A percentile compares a stretch with the other conserved stretches of the same genome.
Conservation (phyloP, 2,113 vertebrate genomes). For the Phalacrocorax brasilianus region DNA sequence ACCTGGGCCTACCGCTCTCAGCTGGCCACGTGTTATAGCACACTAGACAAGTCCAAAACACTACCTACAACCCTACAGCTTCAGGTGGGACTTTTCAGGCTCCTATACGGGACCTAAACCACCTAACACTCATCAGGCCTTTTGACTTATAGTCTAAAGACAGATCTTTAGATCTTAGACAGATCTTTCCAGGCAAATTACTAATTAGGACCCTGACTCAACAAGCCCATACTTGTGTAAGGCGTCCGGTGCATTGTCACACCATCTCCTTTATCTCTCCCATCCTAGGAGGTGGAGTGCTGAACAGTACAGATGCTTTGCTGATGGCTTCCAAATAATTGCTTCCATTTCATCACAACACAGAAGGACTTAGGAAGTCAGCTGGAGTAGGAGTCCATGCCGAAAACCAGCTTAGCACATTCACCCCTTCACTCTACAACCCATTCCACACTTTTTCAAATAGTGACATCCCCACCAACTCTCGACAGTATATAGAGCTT, state of each 20-base stretch:
- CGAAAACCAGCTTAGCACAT: background rate
- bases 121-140: background rate
- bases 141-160: background rate
- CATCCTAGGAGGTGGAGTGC: background rate
- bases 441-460: background rate
- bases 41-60: background rate
- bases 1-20: background rate
- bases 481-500: background rate
- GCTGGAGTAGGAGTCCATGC: too few relatives aligned
- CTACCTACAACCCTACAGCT: background rate
- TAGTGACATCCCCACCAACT: background rate
- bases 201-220: background rate
- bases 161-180: background rate
- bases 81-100: background rate
- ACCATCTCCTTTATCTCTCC: background rate
- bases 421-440: background rate
- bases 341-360: background rate
- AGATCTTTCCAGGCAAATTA: background rate
- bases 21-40: accelerated
- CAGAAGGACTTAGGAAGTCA: background rate
- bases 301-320: background rate
- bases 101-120: background rate
- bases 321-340: background rate
- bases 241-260: accelerated
- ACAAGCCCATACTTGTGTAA: background rate